Evolutionary conservation across 2,113 vertebrate species (phyloP), one percentile per base, ranked within the genome.

Genomic region (Colaptes auratus): DNA sequence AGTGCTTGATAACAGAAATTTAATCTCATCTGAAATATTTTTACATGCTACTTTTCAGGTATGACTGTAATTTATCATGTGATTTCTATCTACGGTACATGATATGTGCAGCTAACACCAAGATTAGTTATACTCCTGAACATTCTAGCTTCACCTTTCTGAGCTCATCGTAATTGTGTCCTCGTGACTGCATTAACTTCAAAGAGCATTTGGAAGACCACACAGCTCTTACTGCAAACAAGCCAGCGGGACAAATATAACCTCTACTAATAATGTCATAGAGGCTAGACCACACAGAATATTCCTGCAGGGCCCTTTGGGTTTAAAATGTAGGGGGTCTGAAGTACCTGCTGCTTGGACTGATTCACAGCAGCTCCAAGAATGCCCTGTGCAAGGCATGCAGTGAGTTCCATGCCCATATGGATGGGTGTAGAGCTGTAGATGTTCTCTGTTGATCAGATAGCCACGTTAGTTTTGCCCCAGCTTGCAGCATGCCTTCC

Each of bases 251-350:
- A 95, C 94, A 90, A 78, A 75, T 80, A 93, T n/a, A 95, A 84
- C 48, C 82, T 72, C 61, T 69, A 39, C 36, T 12, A 86, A 88
- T 18, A 71, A 44, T 80, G 88, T 89, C 64, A 0, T 86, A 75
- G 88, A 91, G 64, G 48, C 6, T 25, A 92, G 91, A 94, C 94
- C 95, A 95, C 94, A 92, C 85, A 95, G 85, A 79, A 91, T 14
- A 81, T 52, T 81, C 44, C 72, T 86, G 42, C 76, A 67, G 67
- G 14, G 75, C 93, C 96, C 95, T 89, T 96, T 92, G 88, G 94
- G 93, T 89, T 97, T 88, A 83, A 94, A 53, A 78, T 55, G 93
- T 94, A 95, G 93, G 95, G 93, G 90, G 93, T 95, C 92, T 96
- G 92, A 95, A 74, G 85, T 80, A 48, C 67, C 52, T 33, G n/a